Evolutionary conservation across 2,113 vertebrate species (phyloP).

Genomic region (Phyllostomus discolor): DNA sequence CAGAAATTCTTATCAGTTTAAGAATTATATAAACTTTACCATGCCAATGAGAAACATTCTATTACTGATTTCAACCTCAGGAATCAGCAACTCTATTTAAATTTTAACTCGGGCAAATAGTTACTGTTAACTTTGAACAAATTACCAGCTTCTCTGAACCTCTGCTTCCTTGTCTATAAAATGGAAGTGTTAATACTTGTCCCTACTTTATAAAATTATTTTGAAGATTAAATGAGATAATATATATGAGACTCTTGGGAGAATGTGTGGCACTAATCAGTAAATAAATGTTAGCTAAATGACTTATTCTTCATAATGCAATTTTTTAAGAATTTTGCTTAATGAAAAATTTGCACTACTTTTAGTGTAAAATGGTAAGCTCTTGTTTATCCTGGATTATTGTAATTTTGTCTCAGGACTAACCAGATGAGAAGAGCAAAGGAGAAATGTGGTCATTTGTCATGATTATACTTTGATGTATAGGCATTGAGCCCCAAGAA

Average conservation of each 20-base stretch:
- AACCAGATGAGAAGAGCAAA: background rate
- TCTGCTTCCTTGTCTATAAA: background rate
- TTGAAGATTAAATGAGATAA: slow-evolving; percentile 7
- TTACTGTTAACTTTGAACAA: background rate
- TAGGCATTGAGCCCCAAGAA: background rate
- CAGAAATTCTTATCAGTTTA: background rate
- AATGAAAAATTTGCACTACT: background rate
- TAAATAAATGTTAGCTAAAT: background rate
- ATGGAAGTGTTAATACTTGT: background rate
- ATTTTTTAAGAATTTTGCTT: background rate
- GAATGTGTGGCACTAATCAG: background rate
- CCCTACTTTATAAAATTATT: background rate
- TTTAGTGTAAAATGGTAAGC: background rate
- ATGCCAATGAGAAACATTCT: background rate
- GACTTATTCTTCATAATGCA: background rate
- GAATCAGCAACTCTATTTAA: background rate
- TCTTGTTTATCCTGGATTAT: background rate
- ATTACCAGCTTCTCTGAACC: background rate
- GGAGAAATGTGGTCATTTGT: background rate
- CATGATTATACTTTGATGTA: background rate
- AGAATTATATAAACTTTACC: background rate
- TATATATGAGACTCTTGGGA: background rate
- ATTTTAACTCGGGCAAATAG: background rate
- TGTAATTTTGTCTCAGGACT: background rate
- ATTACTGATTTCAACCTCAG: background rate